These are phyloP conservation scores for Prorops nasuta DNA, from an alignment of 1,140 invertebrate genomes.

Conservation along the genomic window DNA sequence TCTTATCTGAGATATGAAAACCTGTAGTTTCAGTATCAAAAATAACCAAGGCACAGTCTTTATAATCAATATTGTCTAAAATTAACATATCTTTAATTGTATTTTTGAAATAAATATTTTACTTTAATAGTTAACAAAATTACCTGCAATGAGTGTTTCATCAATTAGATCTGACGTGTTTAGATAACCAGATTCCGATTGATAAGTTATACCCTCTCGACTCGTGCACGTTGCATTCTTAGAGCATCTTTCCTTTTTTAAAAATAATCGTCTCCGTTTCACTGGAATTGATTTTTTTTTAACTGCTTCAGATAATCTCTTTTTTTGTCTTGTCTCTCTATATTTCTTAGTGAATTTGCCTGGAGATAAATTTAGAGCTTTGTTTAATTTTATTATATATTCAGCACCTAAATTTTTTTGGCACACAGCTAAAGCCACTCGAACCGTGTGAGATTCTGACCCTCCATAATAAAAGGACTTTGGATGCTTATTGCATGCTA, in stretches of 20 bases:
- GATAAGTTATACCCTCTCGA: slow-evolving; percentile 8
- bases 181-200: slow-evolving; percentile 2
- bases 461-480: slow-evolving; percentile 12
- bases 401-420: slow-evolving; percentile 13
- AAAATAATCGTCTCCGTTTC: slow-evolving; percentile 1
- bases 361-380: slow-evolving; percentile 6
- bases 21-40: slow-evolving; percentile 16
- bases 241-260: slow-evolving; percentile 8
- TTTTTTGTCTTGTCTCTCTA: slow-evolving; percentile 4
- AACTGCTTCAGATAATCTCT: neutral
- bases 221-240: neutral
- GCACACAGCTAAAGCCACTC: slow-evolving; percentile 10
- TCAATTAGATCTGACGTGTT: slow-evolving; percentile 9
- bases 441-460: slow-evolving; percentile 6
- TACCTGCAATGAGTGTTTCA: neutral
- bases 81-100: too few relatives aligned
- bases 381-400: slow-evolving; percentile 6
- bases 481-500: slow-evolving; percentile 7
- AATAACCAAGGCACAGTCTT: neutral
- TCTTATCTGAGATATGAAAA: slow-evolving; percentile 1
- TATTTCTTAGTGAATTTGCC: slow-evolving; percentile 4
- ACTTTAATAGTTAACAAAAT: too few relatives aligned
- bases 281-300: slow-evolving; percentile 1
- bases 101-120: too few relatives aligned
- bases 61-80: too few relatives aligned